Conservation (phyloP, 1,140 invertebrate genomes). For the Drosophila insularis region DNA sequence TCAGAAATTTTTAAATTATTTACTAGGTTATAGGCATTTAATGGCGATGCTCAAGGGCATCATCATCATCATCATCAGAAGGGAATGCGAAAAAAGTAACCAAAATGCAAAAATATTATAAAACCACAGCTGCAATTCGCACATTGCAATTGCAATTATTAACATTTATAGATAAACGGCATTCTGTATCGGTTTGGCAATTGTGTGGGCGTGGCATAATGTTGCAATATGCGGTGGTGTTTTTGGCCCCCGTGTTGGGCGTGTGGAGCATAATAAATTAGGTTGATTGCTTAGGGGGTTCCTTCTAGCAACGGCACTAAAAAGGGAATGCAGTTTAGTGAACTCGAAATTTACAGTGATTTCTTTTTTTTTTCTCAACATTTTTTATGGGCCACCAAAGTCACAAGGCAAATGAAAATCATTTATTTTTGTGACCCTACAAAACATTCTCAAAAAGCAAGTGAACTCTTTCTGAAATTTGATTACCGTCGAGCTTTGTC, state of each 20-base stretch:
- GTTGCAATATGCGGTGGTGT: constrained; percentile 16
- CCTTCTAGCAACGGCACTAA: constrained; percentile 14
- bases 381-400: constrained; percentile 25
- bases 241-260: not conserved
- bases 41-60: constrained; percentile 26
- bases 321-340: constrained; percentile 23
- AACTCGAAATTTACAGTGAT: constrained; percentile 19
- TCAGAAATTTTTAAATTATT: constrained; percentile 11
- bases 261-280: constrained; percentile 65
- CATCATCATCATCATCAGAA: not conserved
- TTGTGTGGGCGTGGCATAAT: constrained; percentile 6
- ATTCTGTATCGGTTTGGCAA: constrained; percentile 10
- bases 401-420: constrained; percentile 41
- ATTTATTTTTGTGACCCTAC: constrained; percentile 47
- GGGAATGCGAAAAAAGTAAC: constrained; percentile 23
- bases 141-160: constrained; percentile 43
- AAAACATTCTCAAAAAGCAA: constrained; percentile 45
- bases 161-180: constrained; percentile 56
- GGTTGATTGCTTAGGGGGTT: constrained; percentile 65
- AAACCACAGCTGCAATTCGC: constrained; percentile 41
- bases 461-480: constrained; percentile 69
- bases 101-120: constrained; percentile 22
- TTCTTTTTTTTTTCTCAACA: not conserved
- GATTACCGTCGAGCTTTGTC: constrained; percentile 57
- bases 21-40: not conserved